Conservation (phyloP, 2,797 vertebrate species). For the Darevskia mixta region DNA sequence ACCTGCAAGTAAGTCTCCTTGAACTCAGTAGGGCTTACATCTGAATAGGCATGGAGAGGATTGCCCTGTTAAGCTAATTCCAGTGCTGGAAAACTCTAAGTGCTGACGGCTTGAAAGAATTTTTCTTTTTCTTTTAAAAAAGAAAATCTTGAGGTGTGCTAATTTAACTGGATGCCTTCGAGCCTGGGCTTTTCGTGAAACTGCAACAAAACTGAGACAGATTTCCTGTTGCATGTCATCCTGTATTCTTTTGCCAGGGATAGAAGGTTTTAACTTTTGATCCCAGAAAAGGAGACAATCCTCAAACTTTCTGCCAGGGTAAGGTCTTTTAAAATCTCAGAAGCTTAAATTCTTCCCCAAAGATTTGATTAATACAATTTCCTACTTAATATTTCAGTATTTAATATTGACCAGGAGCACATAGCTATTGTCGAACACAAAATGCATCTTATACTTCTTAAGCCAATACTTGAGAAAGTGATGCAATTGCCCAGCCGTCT, state of each 20-base stretch:
- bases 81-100: background rate
- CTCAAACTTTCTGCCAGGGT: background rate
- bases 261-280: slow-evolving; percentile 11
- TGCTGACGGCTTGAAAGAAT: background rate
- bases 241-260: background rate
- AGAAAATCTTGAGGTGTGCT: background rate
- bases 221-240: background rate
- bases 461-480: background rate
- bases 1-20: background rate
- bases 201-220: background rate
- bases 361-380: background rate
- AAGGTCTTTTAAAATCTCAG: background rate
- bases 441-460: background rate
- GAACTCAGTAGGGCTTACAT: background rate
- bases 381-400: background rate
- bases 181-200: background rate
- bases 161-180: background rate
- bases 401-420: background rate
- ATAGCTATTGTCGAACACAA: background rate
- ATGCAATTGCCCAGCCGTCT: background rate
- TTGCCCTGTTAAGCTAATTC: slow-evolving; percentile 1
- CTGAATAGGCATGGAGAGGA: background rate
- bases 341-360: background rate
- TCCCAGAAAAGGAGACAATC: background rate
- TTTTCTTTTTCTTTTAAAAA: background rate